These are phyloP conservation scores for Microplitis mediator DNA, from an alignment of 1,140 invertebrate species.

Conservation along the genomic window DNA sequence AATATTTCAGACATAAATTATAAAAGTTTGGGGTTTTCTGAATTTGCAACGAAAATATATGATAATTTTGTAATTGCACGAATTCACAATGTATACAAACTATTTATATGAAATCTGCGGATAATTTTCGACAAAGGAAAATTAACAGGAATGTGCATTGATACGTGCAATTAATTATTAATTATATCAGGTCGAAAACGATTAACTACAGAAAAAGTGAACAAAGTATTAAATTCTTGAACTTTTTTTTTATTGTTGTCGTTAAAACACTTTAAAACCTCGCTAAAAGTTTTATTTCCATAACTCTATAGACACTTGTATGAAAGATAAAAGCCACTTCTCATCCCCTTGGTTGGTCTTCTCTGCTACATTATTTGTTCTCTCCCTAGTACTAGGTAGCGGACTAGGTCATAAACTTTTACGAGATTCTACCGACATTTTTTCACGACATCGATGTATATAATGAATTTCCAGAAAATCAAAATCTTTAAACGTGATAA, in stretches of 20 bases:
- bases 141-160: no score
- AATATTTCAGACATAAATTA: no score
- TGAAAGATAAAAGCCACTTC: neutral
- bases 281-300: neutral
- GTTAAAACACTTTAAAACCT: neutral
- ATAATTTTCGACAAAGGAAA: no score
- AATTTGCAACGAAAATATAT: no score
- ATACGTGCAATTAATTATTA: no score
- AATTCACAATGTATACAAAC: no score
- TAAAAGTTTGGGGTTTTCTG: no score
- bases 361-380: neutral
- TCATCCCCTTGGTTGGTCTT: neutral
- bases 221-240: neutral
- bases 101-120: no score
- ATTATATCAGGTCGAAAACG: neutral
- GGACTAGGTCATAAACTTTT: slow-evolving; percentile 22
- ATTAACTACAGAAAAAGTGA: neutral
- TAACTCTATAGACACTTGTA: neutral
- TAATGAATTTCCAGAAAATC: neutral
- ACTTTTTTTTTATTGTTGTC: neutral
- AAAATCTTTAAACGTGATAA: no score
- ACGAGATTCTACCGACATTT: neutral
- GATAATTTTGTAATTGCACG: no score
- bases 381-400: no score
- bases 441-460: neutral